Percentiles rank a stretch among this genome's conserved stretches.
These are phyloP conservation scores for Zele albiditarsus DNA, from an alignment of 2,888 invertebrate genomes.

Conservation along the genomic window DNA sequence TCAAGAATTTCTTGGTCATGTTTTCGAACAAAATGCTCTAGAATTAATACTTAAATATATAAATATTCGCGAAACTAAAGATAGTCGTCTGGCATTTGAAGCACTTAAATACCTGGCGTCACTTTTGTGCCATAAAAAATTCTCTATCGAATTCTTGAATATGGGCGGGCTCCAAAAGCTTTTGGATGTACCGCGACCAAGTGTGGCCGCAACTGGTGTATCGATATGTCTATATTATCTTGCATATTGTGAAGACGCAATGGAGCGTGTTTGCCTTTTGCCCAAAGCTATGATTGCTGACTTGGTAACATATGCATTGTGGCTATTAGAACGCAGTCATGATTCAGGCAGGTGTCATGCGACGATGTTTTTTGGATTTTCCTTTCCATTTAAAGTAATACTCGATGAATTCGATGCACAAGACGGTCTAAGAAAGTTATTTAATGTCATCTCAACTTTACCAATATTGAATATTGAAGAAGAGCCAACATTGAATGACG, in stretches of 20 bases:
- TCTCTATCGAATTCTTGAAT: slow-evolving; percentile 95
- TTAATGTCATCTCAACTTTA: slow-evolving; percentile 94
- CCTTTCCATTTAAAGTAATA: slow-evolving; percentile 94
- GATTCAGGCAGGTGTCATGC: slow-evolving; percentile 98
- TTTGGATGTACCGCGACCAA: slow-evolving; percentile 92
- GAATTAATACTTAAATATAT: slow-evolving; percentile 93
- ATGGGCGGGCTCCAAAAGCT: slow-evolving; percentile 89
- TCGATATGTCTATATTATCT: slow-evolving; percentile 97
- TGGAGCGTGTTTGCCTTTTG: slow-evolving; percentile 94
- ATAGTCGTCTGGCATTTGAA: slow-evolving; percentile 96
- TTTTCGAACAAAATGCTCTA: slow-evolving; percentile 94
- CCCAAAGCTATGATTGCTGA: slow-evolving; percentile 85
- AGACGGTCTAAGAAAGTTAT: slow-evolving; percentile 93
- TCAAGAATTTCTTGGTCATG: slow-evolving; percentile 95
- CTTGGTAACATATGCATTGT: slow-evolving; percentile 91
- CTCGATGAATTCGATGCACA: slow-evolving; percentile 95
- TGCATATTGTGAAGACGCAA: slow-evolving; percentile 97
- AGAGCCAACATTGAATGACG: slow-evolving; percentile 80
- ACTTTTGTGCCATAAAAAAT: slow-evolving; percentile 97
- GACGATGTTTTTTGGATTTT: slow-evolving; percentile 97
- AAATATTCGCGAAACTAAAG: slow-evolving; percentile 89
- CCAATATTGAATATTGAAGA: slow-evolving; percentile 85
- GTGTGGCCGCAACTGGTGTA: slow-evolving; percentile 96
- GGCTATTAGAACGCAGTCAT: slow-evolving; percentile 96
- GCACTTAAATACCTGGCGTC: slow-evolving; percentile 96